Conservation (phyloP, 2,888 invertebrate species). For the Melieria picta region DNA sequence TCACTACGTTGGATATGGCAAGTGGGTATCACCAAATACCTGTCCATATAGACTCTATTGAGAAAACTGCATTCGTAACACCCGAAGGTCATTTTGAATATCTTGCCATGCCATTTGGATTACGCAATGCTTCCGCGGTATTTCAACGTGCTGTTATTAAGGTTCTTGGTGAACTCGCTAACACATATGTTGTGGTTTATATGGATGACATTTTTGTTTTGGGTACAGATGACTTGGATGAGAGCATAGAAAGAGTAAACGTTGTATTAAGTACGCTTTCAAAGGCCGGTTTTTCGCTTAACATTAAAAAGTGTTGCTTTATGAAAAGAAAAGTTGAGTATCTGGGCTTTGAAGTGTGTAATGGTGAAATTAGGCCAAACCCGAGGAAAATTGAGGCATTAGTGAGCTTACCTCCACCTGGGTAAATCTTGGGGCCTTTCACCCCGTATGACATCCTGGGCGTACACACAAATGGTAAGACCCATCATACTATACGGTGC, state of each 20-base stretch:
- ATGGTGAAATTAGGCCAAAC: slow-evolving; percentile 34
- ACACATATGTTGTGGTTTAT: slow-evolving; percentile 29
- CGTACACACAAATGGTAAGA: no score
- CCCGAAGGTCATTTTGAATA: slow-evolving; percentile 22
- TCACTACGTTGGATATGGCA: slow-evolving; percentile 16
- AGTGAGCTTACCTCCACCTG: slow-evolving; percentile 14
- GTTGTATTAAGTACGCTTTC: slow-evolving; percentile 30
- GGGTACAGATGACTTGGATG: slow-evolving; percentile 21
- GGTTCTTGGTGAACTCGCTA: slow-evolving; percentile 15
- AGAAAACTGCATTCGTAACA: slow-evolving; percentile 35
- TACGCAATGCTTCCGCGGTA: slow-evolving; percentile 4
- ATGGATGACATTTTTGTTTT: slow-evolving; percentile 39
- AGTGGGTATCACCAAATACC: slow-evolving; percentile 36
- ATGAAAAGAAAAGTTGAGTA: slow-evolving; percentile 26
- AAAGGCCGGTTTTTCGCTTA: slow-evolving; percentile 33
- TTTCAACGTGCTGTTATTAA: slow-evolving; percentile 11
- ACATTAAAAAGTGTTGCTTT: slow-evolving; percentile 28
- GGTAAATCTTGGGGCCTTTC: no score
- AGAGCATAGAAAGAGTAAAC: slow-evolving; percentile 32
- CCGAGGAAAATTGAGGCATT: slow-evolving; percentile 30
- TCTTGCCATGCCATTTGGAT: slow-evolving; percentile 18
- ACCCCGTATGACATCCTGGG: no score
- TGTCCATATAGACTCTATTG: slow-evolving; percentile 26
- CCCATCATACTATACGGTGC: no score
- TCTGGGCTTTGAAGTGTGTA: slow-evolving; percentile 32